Base-by-base conservation (phyloP, 2,797 vertebrate genomes). In the Sebastes melanostomus region DNA sequence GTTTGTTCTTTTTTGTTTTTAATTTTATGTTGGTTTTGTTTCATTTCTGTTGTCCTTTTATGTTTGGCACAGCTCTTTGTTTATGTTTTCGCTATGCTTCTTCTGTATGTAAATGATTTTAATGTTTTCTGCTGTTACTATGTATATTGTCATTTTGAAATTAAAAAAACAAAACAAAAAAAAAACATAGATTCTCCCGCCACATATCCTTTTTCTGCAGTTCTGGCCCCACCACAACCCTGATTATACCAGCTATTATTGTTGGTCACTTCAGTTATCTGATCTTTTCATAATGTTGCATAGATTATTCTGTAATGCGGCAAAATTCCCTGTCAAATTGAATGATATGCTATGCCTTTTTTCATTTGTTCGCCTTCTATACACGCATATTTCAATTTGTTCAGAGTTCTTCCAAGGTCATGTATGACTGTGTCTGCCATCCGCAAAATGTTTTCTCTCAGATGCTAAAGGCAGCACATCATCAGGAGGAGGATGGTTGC, bases 151-250 rank as follows among this genome's bases (percentile, higher is more conserved):
- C 38, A 42, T 42, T 42, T 42, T 42, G 38, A 42, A 42, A 42
- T 42, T 6, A 29, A 29, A 29, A 25, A 25, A 36, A 36, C 3
- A 4, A 14, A 38, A 38, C 0, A 13, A 12, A 38, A 6, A 38
- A 38, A 38, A 14, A 80, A 69, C 85, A 72, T 81, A 25, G 24
- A 18, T 68, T 86, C 84, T 82, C 38, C 30, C 5, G 0, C 29
- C 13, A 8, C 18, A 32, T 29, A 6, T 22, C 2, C 16, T 14
- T 32, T n/a, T 50, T 66, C 24, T 36, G 25, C 20, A 25, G 42
- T 24, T 27, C 20, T 55, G n/a, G 14, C 7, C 54, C 2, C 60
- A 59, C 58, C 65, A 59, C 58, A 50, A 18, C 8, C n/a, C 5
- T 65, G n/a, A 30, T 22, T 8, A 36, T 10, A 25, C 4, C 32